Evolutionary conservation across 2,113 vertebrate genomes (phyloP).

Genomic region (Macroglossus sobrinus): DNA sequence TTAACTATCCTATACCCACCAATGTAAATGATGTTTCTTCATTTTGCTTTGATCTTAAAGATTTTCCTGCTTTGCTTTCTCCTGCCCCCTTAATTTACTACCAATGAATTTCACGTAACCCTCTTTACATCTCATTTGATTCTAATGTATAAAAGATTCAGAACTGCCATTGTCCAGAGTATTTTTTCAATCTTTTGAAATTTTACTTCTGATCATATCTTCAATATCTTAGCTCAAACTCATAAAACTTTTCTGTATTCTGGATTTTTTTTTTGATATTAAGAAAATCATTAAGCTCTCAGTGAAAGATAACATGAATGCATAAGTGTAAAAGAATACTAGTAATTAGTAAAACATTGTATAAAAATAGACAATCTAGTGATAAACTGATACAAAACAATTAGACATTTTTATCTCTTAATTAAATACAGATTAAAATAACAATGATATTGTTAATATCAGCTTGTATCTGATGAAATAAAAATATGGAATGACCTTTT

Average conservation of each 20-base stretch:
- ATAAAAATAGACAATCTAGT: background rate
- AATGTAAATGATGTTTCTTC: no score
- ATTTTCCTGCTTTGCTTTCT: background rate
- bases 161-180: background rate
- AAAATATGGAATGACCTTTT: background rate
- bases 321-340: background rate
- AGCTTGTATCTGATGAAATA: background rate
- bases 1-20: background rate
- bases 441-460: background rate
- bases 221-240: background rate
- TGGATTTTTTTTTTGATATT: no score
- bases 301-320: background rate
- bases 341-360: background rate
- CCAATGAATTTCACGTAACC: background rate
- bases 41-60: background rate
- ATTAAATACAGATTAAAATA: background rate
- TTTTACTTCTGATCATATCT: background rate
- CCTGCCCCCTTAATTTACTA: background rate
- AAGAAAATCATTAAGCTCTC: background rate
- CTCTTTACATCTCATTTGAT: background rate
- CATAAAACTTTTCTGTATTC: background rate
- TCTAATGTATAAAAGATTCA: background rate
- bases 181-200: background rate
- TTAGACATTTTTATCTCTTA: background rate
- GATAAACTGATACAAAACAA: background rate